phyloP scores from a whole-genome alignment of 2,113 vertebrate species.

The Muntiacus reevesi region DNA sequence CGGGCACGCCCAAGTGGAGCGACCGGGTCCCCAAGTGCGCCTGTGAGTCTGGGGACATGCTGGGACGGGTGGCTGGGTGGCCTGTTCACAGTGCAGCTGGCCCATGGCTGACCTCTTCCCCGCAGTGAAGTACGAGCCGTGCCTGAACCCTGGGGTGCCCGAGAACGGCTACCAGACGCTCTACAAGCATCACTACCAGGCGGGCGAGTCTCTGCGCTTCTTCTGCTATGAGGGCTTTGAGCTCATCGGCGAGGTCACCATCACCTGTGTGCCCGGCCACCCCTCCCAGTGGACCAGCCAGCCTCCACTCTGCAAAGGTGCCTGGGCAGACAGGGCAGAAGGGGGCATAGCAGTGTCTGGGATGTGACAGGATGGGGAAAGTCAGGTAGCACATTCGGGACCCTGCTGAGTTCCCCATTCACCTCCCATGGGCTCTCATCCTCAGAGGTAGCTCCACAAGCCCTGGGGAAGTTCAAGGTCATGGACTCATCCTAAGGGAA shows the following conservation, averaged over 20 bases:
- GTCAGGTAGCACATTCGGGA: background rate
- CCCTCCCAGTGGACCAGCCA: constrained; percentile 95
- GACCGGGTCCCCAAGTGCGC: constrained; percentile 93
- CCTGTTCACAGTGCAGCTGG: background rate
- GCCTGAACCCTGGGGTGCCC: constrained; percentile 92
- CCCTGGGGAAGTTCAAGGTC: background rate
- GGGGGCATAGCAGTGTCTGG: background rate
- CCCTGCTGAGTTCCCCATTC: background rate
- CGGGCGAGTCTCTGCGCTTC: constrained; percentile 92
- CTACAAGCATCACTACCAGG: constrained; percentile 94
- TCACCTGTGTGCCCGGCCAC: constrained; percentile 91
- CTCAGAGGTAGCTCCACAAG: background rate
- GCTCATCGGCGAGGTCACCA: constrained; percentile 93
- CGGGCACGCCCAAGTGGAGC: constrained; percentile 92
- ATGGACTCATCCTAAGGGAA: background rate
- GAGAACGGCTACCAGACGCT: constrained; percentile 94
- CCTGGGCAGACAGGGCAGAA: constrained; percentile 42
- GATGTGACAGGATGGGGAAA: constrained; percentile 23
- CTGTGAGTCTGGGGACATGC: constrained; percentile 82
- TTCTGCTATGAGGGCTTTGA: constrained; percentile 96
- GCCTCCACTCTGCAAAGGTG: constrained; percentile 94
- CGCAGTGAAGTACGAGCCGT: constrained; percentile 94
- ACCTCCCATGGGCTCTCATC: background rate
- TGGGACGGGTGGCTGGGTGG: background rate
- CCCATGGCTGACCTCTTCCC: background rate